Base-by-base conservation (phyloP, 2,888 invertebrate species). In the Cantharis rustica region DNA sequence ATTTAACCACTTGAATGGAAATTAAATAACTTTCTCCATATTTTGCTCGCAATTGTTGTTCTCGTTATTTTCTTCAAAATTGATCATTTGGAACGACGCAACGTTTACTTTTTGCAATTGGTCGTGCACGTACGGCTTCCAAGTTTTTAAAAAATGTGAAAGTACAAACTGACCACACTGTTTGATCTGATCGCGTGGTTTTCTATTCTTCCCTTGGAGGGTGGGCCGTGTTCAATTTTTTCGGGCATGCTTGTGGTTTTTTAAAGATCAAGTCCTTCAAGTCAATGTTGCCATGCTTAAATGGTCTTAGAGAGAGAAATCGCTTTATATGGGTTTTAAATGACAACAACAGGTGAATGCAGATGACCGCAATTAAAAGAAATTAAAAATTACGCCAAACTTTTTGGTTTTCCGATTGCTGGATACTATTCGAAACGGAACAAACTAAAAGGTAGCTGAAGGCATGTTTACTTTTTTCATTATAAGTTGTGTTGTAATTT, bases 251-350 rank as follows among this genome's bases (percentile, higher is more conserved):
- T 47, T n/a, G 47, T n/a, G 47, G 47, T 47, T 68, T 68, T 68
- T 15, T 23, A 23, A 23, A 26, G 10, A 68, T 23, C 15, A 15
- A 17, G 17, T 17, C 23, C 10, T 11, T 26, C 15, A 10, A 13
- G 9, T 47, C 47, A 47, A 47, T 47, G n/a, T 47, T 47, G 47
- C 7, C n/a, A 47, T 47, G 47, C 23, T 66, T 23, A 66, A 66
- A 66, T 66, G 64, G 64, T 17, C 20, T 20, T 66, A n/a, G 64
- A 66, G 20, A 64, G 64, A 66, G 64, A 66, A 66, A 66, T 66
- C 64, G 23, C 47, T 20, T 20, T 66, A 66, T 66, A 66, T 47
- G 47, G 47, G 2, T 47, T 47, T 47, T 47, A 47, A 47, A n/a
- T n/a, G 47, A 47, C 47, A n/a, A n/a, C 47, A 4, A 9, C 9